phyloP scores from a whole-genome alignment of 2,113 vertebrate genomes.

The Vulpes lagopus region DNA sequence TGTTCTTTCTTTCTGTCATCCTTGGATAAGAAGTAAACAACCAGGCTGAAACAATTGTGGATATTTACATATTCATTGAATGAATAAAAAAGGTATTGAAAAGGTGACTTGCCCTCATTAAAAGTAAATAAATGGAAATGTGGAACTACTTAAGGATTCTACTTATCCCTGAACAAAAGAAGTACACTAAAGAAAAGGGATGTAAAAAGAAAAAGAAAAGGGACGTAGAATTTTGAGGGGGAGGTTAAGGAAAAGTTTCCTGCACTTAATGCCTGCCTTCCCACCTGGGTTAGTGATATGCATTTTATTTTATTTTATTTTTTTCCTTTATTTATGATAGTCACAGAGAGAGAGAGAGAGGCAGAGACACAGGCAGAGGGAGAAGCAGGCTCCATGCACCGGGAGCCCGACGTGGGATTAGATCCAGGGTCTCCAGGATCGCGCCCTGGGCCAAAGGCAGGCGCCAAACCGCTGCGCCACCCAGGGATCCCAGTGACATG shows the following conservation, averaged over 20 bases:
- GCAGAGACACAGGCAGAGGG: too few species aligned
- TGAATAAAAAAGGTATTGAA: not conserved
- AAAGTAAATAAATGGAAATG: conserved; percentile 31
- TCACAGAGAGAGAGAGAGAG: too few species aligned
- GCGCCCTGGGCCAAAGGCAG: too few species aligned
- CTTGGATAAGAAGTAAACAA: not conserved
- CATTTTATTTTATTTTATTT: conserved; percentile 77
- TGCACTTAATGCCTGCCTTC: conserved; percentile 39
- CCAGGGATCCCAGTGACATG: too few species aligned
- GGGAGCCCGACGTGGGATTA: too few species aligned
- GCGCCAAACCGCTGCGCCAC: too few species aligned
- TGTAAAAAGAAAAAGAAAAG: not conserved
- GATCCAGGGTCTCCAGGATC: too few species aligned
- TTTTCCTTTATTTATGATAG: too few species aligned
- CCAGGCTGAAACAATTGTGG: not conserved
- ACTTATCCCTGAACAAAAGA: not conserved
- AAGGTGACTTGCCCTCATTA: conserved; percentile 11
- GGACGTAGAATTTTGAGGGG: not conserved
- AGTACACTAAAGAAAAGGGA: not conserved
- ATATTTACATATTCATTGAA: not conserved
- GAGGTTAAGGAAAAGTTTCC: not conserved
- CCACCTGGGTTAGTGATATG: conserved; percentile 83
- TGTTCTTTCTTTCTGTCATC: not conserved
- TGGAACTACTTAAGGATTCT: not conserved
- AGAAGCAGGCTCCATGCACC: too few species aligned